phyloP scores from a whole-genome alignment of 2,888 invertebrate genomes.

The Lasioglossum malachurum region DNA sequence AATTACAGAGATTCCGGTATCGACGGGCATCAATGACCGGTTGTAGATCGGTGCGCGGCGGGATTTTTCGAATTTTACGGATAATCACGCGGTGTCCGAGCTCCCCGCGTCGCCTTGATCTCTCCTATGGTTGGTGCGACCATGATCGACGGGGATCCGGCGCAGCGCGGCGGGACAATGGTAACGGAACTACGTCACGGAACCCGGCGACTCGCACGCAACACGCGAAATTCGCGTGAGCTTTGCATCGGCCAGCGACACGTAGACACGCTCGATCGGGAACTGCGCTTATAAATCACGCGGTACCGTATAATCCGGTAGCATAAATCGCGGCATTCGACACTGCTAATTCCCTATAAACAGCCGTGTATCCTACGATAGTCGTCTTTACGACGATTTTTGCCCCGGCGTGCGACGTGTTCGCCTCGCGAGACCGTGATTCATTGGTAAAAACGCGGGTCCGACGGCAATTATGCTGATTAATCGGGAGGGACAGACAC shows the following conservation, averaged over 20 bases:
- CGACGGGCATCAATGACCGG: slow-evolving; percentile 42
- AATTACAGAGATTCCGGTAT: slow-evolving; percentile 58
- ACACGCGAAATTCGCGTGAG: slow-evolving; percentile 55
- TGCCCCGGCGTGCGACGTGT: background rate
- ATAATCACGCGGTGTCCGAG: slow-evolving; percentile 32
- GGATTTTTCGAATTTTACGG: slow-evolving; percentile 46
- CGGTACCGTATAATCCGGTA: slow-evolving; percentile 63
- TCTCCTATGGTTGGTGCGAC: background rate
- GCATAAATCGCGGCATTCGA: slow-evolving; percentile 61
- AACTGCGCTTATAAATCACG: slow-evolving; percentile 53
- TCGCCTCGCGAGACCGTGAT: slow-evolving; percentile 19
- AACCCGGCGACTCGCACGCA: slow-evolving; percentile 45
- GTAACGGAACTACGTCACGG: slow-evolving; percentile 43
- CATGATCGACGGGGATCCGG: slow-evolving; percentile 8
- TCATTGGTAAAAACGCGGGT: slow-evolving; percentile 26
- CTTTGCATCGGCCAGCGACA: slow-evolving; percentile 48
- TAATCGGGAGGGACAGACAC: slow-evolving; percentile 37
- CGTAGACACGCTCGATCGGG: slow-evolving; percentile 43
- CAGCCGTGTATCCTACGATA: slow-evolving; percentile 36
- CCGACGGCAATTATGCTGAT: slow-evolving; percentile 46
- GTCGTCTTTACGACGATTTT: slow-evolving; percentile 37
- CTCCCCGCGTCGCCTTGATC: background rate
- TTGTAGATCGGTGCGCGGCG: slow-evolving; percentile 4
- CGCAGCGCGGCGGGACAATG: slow-evolving; percentile 35
- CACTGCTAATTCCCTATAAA: slow-evolving; percentile 60